Evolutionary conservation across 1,140 invertebrate genomes (phyloP).

Genomic region (Tetramorium parvispinum): DNA sequence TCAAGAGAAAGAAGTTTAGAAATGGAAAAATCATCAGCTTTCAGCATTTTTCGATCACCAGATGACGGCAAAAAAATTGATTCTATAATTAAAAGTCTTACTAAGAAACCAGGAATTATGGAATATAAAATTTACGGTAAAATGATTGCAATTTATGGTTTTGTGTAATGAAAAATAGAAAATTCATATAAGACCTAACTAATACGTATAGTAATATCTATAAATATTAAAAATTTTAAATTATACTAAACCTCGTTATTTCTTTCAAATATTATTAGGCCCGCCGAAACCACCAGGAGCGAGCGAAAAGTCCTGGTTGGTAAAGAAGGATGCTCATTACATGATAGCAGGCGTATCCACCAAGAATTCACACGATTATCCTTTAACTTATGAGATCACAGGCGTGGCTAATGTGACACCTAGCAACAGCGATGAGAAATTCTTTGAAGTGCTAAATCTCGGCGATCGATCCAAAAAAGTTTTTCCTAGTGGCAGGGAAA

Average conservation of each 20-base stretch:
- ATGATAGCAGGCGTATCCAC: constrained; percentile 58
- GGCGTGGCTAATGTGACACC: constrained; percentile 69
- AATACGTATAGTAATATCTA: background rate
- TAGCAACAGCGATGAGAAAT: constrained; percentile 71
- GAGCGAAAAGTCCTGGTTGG: constrained; percentile 65
- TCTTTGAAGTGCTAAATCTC: constrained; percentile 70
- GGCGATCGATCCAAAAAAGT: constrained; percentile 59
- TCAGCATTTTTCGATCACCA: background rate
- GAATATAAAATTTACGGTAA: constrained; percentile 70
- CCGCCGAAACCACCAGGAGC: constrained; percentile 40
- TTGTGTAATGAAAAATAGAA: background rate
- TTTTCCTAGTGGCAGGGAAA: constrained; percentile 74
- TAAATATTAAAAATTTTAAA: background rate
- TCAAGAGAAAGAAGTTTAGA: background rate
- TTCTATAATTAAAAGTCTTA: constrained; percentile 56
- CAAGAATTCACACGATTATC: constrained; percentile 54
- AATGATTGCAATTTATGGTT: constrained; percentile 4
- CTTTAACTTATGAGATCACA: constrained; percentile 71
- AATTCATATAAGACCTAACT: background rate
- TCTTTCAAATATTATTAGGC: constrained; percentile 40
- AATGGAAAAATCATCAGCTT: background rate
- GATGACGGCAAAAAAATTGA: constrained; percentile 49
- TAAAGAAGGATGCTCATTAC: constrained; percentile 68
- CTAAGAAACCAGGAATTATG: constrained; percentile 23
- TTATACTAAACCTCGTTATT: background rate